phyloP scores from a whole-genome alignment of 2,797 vertebrate species.

The Oreochromis grahami region DNA sequence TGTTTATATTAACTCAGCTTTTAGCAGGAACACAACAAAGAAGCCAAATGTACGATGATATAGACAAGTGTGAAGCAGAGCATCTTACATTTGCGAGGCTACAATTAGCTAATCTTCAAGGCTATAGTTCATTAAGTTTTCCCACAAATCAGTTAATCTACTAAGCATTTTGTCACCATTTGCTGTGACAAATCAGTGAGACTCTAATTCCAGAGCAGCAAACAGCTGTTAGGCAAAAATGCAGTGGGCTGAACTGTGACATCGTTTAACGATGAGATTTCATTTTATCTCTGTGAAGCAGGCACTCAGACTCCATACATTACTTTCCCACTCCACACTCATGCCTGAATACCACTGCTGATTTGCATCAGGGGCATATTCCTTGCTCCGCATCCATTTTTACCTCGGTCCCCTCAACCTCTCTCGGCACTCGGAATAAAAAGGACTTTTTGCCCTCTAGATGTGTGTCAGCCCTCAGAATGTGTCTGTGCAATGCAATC shows the following conservation, averaged over 20 bases:
- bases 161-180: neutral
- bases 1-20: neutral
- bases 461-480: slow-evolving; percentile 59
- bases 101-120: neutral
- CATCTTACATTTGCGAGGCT: neutral
- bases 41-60: neutral
- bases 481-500: slow-evolving; percentile 38
- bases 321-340: neutral
- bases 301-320: slow-evolving; percentile 15
- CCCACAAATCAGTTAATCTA: neutral
- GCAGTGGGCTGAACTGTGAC: neutral
- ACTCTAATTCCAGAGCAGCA: neutral
- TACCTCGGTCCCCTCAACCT: neutral
- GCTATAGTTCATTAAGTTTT: neutral
- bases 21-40: neutral
- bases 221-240: neutral
- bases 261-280: slow-evolving; percentile 11
- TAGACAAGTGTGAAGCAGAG: neutral
- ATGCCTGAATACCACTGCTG: slow-evolving; percentile 1
- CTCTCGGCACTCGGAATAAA: neutral
- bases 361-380: slow-evolving; percentile 38
- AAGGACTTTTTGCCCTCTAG: slow-evolving; percentile 40
- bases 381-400: slow-evolving; percentile 18
- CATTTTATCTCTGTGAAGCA: slow-evolving; percentile 33
- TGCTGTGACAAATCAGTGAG: neutral